A percentile compares a stretch with the other conserved stretches of the same genome.
Conservation (phyloP, 1,140 invertebrate species). For the Epicauta chinensis region DNA sequence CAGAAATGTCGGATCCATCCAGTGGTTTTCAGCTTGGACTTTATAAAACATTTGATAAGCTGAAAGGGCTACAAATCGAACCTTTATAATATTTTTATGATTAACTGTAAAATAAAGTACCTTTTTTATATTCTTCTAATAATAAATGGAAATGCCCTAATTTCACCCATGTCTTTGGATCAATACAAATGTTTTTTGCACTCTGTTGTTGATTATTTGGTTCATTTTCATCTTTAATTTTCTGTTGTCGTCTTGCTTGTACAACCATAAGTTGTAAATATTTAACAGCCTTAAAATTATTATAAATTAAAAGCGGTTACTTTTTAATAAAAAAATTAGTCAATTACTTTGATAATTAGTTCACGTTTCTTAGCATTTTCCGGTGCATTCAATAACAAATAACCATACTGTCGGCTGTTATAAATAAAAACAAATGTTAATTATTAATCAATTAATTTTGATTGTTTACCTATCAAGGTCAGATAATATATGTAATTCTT, state of each 20-base stretch:
- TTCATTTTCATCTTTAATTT: constrained; percentile 48
- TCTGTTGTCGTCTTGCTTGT: constrained; percentile 61
- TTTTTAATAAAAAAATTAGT: constrained; percentile 2
- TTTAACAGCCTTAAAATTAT: constrained; percentile 57
- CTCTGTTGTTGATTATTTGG: constrained; percentile 29
- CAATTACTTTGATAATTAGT: constrained; percentile 63
- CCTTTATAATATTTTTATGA: not conserved
- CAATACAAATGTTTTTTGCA: constrained; percentile 66
- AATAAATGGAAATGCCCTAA: constrained; percentile 90
- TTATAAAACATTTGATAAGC: constrained; percentile 90
- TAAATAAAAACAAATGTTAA: constrained; percentile 34
- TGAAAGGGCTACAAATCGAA: constrained; percentile 69
- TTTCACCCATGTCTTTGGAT: constrained; percentile 88
- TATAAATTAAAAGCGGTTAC: constrained; percentile 11
- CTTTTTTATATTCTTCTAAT: constrained; percentile 85
- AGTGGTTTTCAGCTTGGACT: constrained; percentile 67
- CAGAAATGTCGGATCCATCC: constrained; percentile 85
- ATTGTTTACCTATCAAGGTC: constrained; percentile 70
- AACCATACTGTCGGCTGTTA: constrained; percentile 79
- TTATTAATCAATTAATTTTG: constrained; percentile 2
- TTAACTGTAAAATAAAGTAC: constrained; percentile 43
- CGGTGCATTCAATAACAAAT: constrained; percentile 66
- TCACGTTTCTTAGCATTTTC: constrained; percentile 72
- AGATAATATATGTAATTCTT: constrained; percentile 75
- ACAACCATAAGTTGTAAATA: constrained; percentile 78